Evolutionary conservation across 2,888 invertebrate species (phyloP), one percentile per base, ranked within the genome.

Genomic region (Microchrysa polita): DNA sequence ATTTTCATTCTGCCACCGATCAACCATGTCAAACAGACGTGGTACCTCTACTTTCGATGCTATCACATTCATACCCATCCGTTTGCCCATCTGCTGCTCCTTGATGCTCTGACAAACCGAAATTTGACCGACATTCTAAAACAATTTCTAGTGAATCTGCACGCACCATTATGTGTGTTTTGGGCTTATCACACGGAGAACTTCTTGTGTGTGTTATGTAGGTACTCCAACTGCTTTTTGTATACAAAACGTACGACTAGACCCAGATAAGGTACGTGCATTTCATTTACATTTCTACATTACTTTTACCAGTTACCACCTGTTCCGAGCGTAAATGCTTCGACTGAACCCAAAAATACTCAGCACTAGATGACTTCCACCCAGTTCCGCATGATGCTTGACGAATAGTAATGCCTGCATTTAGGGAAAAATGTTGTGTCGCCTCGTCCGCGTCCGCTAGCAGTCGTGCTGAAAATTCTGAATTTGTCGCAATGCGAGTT

Each of bases 221-320:
- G n/a, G n/a, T n/a, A n/a, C n/a, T n/a, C n/a, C n/a, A n/a, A n/a
- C n/a, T n/a, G n/a, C n/a, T n/a, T n/a, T 2, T 48, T n/a, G 16
- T n/a, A n/a, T n/a, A n/a, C 48, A 48, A n/a, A n/a, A n/a, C n/a
- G n/a, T n/a, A 48, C 2, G 48, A n/a, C 2, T 12, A 48, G 48
- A n/a, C 48, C 48, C 48, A 48, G 48, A 48, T 48, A 48, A 59
- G 14, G 59, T 23, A 59, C 59, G 23, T 23, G 23, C n/a, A 23
- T 23, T 59, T 59, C 20, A 59, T 59, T 59, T 59, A 22, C 59
- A 59, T 59, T 59, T 59, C 10, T 59, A 22, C 59, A 59, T 59
- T 59, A 59, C 59, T 59, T 22, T 59, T 59, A 59, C 23, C 23
- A 59, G 1, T 59, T 59, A 59, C 23, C 23, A 59, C 59, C 59